phyloP scores from a whole-genome alignment of 2,113 vertebrate genomes.

The Orientallactaga bullata region DNA sequence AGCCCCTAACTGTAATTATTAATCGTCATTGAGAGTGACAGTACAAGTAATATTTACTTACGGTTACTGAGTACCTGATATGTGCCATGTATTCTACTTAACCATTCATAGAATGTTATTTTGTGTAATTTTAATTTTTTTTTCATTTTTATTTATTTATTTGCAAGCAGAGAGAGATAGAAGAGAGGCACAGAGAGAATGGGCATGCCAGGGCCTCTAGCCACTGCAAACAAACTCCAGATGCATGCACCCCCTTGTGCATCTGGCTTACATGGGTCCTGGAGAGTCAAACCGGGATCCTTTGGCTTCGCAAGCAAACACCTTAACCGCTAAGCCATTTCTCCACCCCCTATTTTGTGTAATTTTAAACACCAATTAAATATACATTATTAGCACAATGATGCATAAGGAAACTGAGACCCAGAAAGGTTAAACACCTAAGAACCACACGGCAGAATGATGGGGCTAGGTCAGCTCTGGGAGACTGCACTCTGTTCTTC shows the following conservation, averaged over 20 bases:
- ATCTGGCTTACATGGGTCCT: too few species aligned
- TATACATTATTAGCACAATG: neutral
- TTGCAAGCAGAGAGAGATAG: too few species aligned
- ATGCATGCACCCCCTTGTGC: too few species aligned
- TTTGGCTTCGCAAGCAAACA: too few species aligned
- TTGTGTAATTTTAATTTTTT: neutral
- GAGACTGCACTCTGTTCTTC: neutral
- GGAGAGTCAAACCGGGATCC: too few species aligned
- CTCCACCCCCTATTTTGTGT: constrained; percentile 5
- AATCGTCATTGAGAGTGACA: neutral
- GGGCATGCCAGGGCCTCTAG: too few species aligned
- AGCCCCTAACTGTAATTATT: too few species aligned
- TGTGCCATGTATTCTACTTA: neutral
- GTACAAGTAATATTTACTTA: neutral
- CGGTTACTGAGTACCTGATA: neutral
- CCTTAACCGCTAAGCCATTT: too few species aligned
- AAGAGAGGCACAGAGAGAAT: too few species aligned
- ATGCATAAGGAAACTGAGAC: constrained; percentile 3
- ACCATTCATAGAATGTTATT: neutral
- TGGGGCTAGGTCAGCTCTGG: neutral
- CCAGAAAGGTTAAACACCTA: neutral
- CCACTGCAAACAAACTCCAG: too few species aligned
- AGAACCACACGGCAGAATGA: neutral
- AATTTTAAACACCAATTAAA: neutral
- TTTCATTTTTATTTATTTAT: too few species aligned